Evolutionary conservation across 2,888 invertebrate genomes (phyloP).

Genomic region (Orthosia gothica): DNA sequence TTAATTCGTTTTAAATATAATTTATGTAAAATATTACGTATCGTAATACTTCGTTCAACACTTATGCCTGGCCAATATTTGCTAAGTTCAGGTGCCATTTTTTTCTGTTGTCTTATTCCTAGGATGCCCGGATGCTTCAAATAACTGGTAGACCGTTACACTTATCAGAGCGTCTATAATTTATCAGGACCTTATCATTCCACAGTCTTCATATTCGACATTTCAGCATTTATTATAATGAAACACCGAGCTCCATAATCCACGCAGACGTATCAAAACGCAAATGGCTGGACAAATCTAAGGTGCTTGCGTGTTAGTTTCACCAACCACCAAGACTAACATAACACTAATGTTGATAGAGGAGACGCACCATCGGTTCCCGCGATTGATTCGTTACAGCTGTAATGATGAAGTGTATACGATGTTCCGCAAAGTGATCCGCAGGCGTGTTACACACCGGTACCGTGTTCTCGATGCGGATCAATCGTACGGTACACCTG

Average conservation of each 20-base stretch:
- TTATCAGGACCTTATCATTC: too few relatives aligned
- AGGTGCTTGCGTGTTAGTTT: background rate
- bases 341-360: slow-evolving; percentile 26
- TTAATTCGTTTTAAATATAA: background rate
- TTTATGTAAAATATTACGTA: background rate
- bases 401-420: slow-evolving; percentile 47
- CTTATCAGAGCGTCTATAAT: too few relatives aligned
- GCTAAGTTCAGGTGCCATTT: background rate
- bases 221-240: too few relatives aligned
- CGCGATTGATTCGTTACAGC: slow-evolving; percentile 45
- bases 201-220: too few relatives aligned
- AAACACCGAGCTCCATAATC: background rate
- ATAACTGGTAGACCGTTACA: too few relatives aligned
- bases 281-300: background rate
- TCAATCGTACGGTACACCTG: slow-evolving; percentile 83
- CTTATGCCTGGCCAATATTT: background rate
- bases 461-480: slow-evolving; percentile 83
- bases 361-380: slow-evolving; percentile 26
- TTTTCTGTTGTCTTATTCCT: too few relatives aligned
- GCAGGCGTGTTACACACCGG: slow-evolving; percentile 78
- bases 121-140: too few relatives aligned
- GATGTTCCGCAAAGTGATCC: slow-evolving; percentile 73
- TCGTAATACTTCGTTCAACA: background rate
- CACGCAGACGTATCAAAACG: background rate
- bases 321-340: slow-evolving; percentile 19